Conservation (phyloP, 2,888 invertebrate genomes). For the Spisula solida region DNA sequence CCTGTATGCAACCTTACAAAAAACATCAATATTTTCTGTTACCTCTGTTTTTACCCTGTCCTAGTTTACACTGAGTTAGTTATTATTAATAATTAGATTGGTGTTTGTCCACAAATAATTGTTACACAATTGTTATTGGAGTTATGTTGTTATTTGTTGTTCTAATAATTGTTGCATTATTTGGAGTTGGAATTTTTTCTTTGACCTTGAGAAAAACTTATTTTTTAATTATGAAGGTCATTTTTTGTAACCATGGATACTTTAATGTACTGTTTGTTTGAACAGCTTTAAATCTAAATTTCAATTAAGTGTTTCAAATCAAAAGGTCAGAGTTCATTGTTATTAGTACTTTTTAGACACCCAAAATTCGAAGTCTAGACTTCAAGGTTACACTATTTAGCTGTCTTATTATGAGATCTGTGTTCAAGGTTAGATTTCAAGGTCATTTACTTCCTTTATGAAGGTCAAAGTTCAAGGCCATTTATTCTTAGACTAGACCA, state of each 20-base stretch:
- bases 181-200: not conserved
- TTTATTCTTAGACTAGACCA: not conserved
- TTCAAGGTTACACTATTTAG: not conserved
- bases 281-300: no score
- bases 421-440: no score
- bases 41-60: not conserved
- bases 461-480: not conserved
- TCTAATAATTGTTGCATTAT: no score
- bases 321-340: not conserved
- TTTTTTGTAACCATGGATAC: not conserved
- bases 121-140: not conserved
- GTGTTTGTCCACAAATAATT: not conserved
- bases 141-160: no score
- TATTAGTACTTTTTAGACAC: not conserved
- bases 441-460: not conserved
- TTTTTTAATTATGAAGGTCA: not conserved
- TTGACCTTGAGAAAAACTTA: not conserved
- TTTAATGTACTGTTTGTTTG: not conserved
- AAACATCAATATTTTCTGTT: not conserved
- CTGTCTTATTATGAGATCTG: no score
- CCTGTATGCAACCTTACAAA: slow-evolving; percentile 6
- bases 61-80: not conserved
- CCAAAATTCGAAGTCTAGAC: no score
- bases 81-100: not conserved
- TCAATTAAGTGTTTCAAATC: not conserved